A percentile compares a stretch with the other conserved stretches of the same genome.
Conservation (phyloP, 2,113 vertebrate genomes). For the Zonotrichia leucophrys region DNA sequence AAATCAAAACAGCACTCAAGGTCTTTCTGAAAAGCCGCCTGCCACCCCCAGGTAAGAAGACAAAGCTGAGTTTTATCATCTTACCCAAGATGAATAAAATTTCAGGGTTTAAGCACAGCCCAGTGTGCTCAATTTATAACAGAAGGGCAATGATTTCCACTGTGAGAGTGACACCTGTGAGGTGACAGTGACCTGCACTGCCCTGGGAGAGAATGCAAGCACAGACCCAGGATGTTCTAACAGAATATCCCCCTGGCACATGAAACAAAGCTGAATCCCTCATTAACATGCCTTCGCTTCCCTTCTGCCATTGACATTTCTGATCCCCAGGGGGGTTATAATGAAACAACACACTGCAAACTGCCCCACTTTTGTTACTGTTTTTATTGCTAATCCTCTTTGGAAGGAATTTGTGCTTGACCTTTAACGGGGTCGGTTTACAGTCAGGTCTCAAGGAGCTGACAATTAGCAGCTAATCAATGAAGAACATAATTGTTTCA, state of each 20-base stretch:
- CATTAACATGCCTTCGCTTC: not conserved
- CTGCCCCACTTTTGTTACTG: not conserved
- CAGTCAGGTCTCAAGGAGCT: not conserved
- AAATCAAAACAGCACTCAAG: not conserved
- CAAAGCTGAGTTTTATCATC: not conserved
- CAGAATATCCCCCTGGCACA: not conserved
- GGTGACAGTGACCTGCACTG: not conserved
- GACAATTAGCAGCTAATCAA: conserved; percentile 20
- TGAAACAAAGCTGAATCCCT: not conserved
- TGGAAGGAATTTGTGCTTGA: conserved; percentile 15
- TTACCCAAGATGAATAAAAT: not conserved
- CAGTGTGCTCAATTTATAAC: not conserved
- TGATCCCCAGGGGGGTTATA: not conserved
- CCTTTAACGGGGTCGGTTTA: conserved; percentile 16
- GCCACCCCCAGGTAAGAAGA: not conserved
- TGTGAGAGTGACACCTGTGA: not conserved
- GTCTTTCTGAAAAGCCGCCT: not conserved
- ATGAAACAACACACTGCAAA: not conserved
- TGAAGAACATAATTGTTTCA: not conserved
- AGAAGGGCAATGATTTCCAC: not conserved
- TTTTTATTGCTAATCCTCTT: conserved; percentile 26
- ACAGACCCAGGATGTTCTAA: not conserved
- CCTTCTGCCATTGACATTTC: conserved; percentile 24
- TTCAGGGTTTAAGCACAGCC: not conserved
- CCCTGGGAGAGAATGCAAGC: not conserved